Evolutionary conservation across 2,113 vertebrate species (phyloP).

Genomic region (Mixornis gularis): DNA sequence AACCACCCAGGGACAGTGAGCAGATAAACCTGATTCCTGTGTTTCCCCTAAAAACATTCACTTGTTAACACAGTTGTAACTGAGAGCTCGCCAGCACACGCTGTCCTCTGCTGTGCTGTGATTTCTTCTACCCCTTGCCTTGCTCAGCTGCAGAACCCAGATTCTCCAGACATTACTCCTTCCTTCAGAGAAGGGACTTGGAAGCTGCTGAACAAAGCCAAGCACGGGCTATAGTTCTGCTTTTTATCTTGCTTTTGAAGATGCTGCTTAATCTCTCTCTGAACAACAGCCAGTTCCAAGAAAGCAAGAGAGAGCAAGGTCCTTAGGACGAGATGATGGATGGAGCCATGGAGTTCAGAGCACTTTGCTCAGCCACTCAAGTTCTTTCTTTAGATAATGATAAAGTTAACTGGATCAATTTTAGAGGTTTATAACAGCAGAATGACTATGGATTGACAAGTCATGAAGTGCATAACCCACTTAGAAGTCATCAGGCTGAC

Average conservation of each 20-base stretch:
- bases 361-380: slow-evolving; percentile 38
- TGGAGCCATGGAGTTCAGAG: slow-evolving; percentile 30
- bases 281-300: slow-evolving; percentile 55
- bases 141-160: neutral
- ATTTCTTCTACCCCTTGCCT: neutral
- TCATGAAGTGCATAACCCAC: neutral
- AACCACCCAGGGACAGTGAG: neutral
- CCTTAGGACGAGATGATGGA: slow-evolving; percentile 57
- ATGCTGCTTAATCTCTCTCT: slow-evolving; percentile 49
- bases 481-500: slow-evolving; percentile 29
- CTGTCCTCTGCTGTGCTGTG: fast-evolving
- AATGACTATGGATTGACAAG: neutral
- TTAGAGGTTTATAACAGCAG: slow-evolving; percentile 3
- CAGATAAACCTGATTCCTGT: neutral
- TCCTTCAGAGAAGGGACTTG: neutral
- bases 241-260: slow-evolving; percentile 53
- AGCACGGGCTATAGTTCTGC: neutral
- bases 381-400: slow-evolving; percentile 6
- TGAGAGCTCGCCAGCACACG: fast-evolving
- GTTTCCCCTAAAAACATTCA: neutral
- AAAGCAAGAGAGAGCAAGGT: slow-evolving; percentile 25
- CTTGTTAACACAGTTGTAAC: neutral
- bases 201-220: slow-evolving; percentile 12
- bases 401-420: slow-evolving; percentile 38
- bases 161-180: neutral